Evolutionary conservation across 2,113 vertebrate genomes (phyloP), one percentile per base, ranked within the genome.

Genomic region (Emydocephalus ijimae): DNA sequence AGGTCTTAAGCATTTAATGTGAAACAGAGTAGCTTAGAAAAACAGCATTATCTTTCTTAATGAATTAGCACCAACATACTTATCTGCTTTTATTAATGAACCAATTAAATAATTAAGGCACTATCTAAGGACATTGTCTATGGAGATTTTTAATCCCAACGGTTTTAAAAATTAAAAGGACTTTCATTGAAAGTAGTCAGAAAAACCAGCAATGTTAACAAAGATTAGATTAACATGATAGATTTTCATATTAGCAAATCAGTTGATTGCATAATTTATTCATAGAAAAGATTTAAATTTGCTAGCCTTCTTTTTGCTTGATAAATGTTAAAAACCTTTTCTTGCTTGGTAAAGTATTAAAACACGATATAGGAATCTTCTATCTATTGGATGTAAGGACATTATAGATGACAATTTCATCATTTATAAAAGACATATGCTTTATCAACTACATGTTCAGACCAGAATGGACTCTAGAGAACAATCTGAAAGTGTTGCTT

Each of bases 11-110:
- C 5, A 52, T 7, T 26, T 61, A 96, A 91, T 91, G 93, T 34
- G 26, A 85, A 95, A 92, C 39, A 50, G 93, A 95, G 95, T 96
- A 96, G 94, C 92, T 90, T 96, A 92, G 92, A 94, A 92, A 95
- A 90, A 64, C 56, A 92, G 87, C 0, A 0, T 50, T 81, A 87
- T 94, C 88, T 89, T 45, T 89, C 0, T 0, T 93, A 96, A 95
- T 7, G 11, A 92, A 93, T 93, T 94, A 64, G 87, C 88, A 92
- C 18, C 8, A 61, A 0, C 87, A 1, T 93, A 54, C 21, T 92
- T 74, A 89, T 61, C 91, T 1, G 87, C 56, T 43, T 95, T 91
- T 15, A 94, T 85, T 20, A 94, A 7, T 9, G 87, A 93, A 74
- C 85, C 43, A 1, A 93, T 89, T 93, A 94, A 92, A 92, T 88